phyloP scores from a whole-genome alignment of 2,113 vertebrate species.

The Dipodomys ordii region DNA sequence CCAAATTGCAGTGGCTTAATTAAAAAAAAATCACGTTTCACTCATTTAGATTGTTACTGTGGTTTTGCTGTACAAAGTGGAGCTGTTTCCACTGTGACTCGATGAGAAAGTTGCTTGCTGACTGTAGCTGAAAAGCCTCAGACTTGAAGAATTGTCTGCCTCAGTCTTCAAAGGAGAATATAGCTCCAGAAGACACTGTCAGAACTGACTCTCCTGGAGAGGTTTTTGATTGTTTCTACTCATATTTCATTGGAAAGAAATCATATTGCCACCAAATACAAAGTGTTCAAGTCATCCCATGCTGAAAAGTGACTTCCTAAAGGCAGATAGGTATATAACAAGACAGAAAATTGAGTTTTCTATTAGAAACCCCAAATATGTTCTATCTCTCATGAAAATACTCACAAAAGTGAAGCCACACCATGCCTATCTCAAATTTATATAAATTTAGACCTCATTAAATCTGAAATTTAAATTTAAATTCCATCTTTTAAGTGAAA shows the following conservation, averaged over 20 bases:
- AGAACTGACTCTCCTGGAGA: not conserved
- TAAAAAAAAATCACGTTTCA: not conserved
- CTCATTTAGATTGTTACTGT: not conserved
- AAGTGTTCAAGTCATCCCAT: not conserved
- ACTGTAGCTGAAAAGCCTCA: no score
- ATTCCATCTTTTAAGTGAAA: no score
- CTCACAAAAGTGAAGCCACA: not conserved
- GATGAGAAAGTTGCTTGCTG: no score
- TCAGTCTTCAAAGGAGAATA: not conserved
- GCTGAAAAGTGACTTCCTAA: not conserved
- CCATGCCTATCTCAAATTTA: not conserved
- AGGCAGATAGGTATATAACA: not conserved
- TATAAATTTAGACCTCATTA: not conserved
- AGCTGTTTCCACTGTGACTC: not conserved
- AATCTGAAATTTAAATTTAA: not conserved
- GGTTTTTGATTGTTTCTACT: not conserved
- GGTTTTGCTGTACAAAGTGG: not conserved
- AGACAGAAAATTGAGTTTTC: not conserved
- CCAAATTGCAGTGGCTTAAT: not conserved
- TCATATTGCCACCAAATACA: not conserved
- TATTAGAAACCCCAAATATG: not conserved
- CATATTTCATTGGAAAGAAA: not conserved
- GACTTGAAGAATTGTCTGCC: no score
- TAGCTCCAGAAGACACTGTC: fast-evolving
- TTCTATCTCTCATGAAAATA: not conserved